Conservation (phyloP, 2,797 vertebrate genomes). For the Enteromius radiatus region DNA sequence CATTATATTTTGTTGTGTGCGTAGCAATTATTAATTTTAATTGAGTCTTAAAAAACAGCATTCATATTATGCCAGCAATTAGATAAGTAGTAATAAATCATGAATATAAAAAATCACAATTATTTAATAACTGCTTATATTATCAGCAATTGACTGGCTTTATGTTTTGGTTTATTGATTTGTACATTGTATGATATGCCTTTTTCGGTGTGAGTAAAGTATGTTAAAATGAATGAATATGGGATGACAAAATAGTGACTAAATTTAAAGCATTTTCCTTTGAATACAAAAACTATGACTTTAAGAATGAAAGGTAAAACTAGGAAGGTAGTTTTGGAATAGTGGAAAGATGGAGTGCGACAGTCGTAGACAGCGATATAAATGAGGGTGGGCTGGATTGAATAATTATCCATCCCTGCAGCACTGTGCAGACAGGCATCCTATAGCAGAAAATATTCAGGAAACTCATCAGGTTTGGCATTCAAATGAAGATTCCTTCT, state of each 20-base stretch:
- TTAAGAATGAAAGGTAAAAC: neutral
- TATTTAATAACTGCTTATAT: neutral
- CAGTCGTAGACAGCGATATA: conserved; percentile 33
- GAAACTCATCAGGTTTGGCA: conserved; percentile 46
- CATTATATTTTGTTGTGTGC: conserved; percentile 28
- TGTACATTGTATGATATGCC: neutral
- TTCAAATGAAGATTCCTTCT: conserved; percentile 37
- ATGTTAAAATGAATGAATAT: neutral
- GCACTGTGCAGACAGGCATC: conserved; percentile 30
- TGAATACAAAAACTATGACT: neutral
- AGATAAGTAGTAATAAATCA: too few species aligned
- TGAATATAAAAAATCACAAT: too few species aligned
- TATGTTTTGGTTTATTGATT: neutral
- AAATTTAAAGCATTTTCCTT: neutral
- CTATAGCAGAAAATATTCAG: conserved; percentile 36
- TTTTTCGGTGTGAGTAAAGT: neutral
- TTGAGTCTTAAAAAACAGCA: neutral
- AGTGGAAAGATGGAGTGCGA: conserved; percentile 32
- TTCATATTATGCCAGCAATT: neutral
- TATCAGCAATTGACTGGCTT: too few species aligned
- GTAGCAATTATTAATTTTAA: neutral
- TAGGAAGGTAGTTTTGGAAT: conserved; percentile 16
- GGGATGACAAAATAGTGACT: neutral
- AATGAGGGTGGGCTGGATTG: conserved; percentile 39
- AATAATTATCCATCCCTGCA: conserved; percentile 48